Percentiles rank a stretch among this genome's conserved stretches.
Evolutionary conservation across 2,797 vertebrate genomes (phyloP).

Genomic region (Vultur gryphus): DNA sequence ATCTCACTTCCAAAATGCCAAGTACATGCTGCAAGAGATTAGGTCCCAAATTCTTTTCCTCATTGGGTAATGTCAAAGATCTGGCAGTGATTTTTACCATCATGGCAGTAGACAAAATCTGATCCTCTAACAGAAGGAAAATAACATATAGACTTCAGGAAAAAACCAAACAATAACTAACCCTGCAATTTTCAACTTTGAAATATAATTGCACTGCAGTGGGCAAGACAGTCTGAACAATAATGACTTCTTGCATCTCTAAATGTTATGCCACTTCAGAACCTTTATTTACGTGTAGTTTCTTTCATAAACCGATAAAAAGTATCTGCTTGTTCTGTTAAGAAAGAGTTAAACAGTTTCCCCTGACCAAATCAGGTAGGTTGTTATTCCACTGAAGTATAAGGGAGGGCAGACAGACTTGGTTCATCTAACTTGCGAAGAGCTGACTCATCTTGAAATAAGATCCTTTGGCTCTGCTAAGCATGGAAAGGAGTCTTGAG

Average conservation of each 20-base stretch:
- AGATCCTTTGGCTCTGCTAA: not conserved
- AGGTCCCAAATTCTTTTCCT: not conserved
- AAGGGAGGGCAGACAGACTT: not conserved
- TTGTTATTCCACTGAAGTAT: not conserved
- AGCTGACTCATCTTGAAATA: not conserved
- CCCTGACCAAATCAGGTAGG: not conserved
- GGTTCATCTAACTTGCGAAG: not conserved
- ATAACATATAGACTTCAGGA: not conserved
- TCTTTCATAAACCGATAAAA: not conserved
- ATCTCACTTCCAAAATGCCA: not conserved
- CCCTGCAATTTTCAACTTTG: not conserved
- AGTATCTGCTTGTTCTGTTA: not conserved
- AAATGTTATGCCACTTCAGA: not conserved
- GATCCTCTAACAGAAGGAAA: not conserved
- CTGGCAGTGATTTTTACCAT: not conserved
- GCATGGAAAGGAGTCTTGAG: not conserved
- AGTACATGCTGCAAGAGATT: not conserved
- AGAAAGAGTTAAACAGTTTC: not conserved
- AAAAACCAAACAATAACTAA: not conserved
- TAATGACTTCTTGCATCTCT: not conserved
- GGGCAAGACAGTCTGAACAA: not conserved
- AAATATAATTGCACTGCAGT: not conserved
- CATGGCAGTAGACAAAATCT: not conserved
- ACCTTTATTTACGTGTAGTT: rapidly evolving
- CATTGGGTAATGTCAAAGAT: not conserved